Evolutionary conservation across 1,140 invertebrate genomes (phyloP).

Genomic region (Eueides isabella): DNA sequence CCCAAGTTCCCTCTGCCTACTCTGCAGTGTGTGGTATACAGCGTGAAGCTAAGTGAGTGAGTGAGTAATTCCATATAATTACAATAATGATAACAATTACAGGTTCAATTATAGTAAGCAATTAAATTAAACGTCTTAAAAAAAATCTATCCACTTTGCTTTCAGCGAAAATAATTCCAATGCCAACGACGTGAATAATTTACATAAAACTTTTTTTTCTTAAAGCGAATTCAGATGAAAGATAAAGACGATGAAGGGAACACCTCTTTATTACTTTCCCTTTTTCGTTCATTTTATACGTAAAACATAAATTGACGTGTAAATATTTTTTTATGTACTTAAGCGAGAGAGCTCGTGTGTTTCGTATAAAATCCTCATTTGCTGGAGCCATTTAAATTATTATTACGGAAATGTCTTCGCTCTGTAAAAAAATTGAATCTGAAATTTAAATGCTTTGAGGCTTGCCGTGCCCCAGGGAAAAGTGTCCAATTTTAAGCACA

Average conservation of each 20-base stretch:
- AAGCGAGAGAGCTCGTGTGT: constrained; percentile 41
- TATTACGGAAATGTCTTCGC: neutral
- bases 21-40: too few relatives aligned
- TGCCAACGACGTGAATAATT: constrained; percentile 39
- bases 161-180: constrained; percentile 32
- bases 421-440: neutral
- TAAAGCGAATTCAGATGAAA: constrained; percentile 40
- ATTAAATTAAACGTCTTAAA: neutral
- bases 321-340: constrained; percentile 49
- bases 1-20: too few relatives aligned
- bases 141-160: constrained; percentile 2
- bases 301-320: constrained; percentile 47
- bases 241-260: constrained; percentile 46
- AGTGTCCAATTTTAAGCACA: too few relatives aligned
- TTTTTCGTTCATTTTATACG: constrained; percentile 47
- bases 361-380: constrained; percentile 41
- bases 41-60: too few relatives aligned
- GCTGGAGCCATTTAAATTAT: constrained; percentile 41
- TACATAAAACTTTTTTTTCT: constrained; percentile 36
- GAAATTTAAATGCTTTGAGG: too few relatives aligned
- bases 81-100: neutral
- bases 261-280: constrained; percentile 49
- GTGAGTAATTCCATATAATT: too few relatives aligned
- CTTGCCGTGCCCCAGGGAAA: too few relatives aligned
- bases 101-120: neutral